Evolutionary conservation across 2,113 vertebrate genomes (phyloP), one percentile per base, ranked within the genome.

Genomic region (Paralichthys olivaceus): DNA sequence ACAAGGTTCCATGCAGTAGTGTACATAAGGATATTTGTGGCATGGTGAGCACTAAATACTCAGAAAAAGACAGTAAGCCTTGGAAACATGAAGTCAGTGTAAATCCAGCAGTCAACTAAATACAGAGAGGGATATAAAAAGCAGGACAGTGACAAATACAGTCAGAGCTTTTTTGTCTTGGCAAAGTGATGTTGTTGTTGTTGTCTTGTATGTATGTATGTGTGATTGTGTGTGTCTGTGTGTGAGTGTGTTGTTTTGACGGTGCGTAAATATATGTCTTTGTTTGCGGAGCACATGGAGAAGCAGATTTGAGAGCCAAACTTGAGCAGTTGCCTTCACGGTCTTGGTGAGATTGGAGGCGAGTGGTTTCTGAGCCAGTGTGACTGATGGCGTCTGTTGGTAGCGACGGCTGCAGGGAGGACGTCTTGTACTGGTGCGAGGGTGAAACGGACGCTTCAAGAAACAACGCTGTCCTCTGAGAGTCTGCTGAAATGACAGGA

Each of bases 321-420:
- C 87, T 81, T 12, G 75, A 91, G 87, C 92, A 92, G 91, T 92
- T 90, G 87, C 89, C 82, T 90, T 92, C 91, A 88, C 91, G 90
- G 90, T 89, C 87, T 85, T 89, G 86, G 86, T 88, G 90, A 89
- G 90, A 91, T 90, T 90, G 87, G 85, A 86, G 80, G 84, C 77
- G 58, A 90, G 86, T 59, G 88, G 40, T 83, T 90, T 91, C 84
- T 87, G 90, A 92, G 88, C 82, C 84, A 69, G 75, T 89, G 87
- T 89, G 93, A 90, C 82, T 88, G 88, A 91, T 91, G 87, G 87
- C 78, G 87, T 90, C 91, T 92, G 89, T 91, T 91, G 84, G 86
- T 62, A 65, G 83, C 28, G 69, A 74, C 20, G 78, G 86, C 80
- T 78, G 54, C 81, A 72, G 88, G 91, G 84, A 89, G 82, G 84